Base-by-base conservation (phyloP, 2,888 invertebrate species). In the Chymomyza procnemis region DNA sequence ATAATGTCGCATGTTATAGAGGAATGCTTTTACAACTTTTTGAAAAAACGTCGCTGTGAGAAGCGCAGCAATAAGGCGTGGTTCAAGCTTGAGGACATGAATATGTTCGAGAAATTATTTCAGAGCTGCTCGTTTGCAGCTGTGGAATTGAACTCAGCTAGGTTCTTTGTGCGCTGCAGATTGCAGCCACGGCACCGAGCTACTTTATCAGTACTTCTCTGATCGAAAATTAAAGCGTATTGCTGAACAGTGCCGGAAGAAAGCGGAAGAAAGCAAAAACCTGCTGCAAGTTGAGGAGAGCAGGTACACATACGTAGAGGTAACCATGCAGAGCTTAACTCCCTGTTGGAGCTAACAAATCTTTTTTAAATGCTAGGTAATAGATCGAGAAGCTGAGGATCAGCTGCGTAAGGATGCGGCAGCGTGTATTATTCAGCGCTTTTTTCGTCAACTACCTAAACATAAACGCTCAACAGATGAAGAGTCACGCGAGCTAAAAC, bases 101-200 rank as follows among this genome's bases (percentile, higher is more conserved):
- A 89, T 50, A 81, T 90, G 73, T 52, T 91, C 9, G 86, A 88
- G 41, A 90, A 90, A 59, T 71, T 91, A 9, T 77, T 90, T 0
- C 41, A 63, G 1, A 88, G 88, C 66, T 90, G 90, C 55, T 74
- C 85, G 6, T 87, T 91, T 50, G 78, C 88, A 0, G 85, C 86
- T 9, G 73, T 87, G 3, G 90, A 91, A 62, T 69, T 91, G 26
- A 67, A 80, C 47, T 61, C 75, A 4, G 85, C 90, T 0, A 80
- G 85, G 4, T 3, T 90, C 91, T 60, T 84, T 89, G 76, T 64
- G 76, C 0, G 88, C 88, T 0, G 77, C 85, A 19, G 87, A 85
- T 65, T 87, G 78, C 2, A 64, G 80, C 2, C 77, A 88, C 3
- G 89, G 90, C 19, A 87, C 87, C 1, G 90, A 89, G 65, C 66